These are phyloP conservation scores for Patella ulyssiponensis DNA, from an alignment of 2,888 invertebrate genomes.

Conservation along the genomic window DNA sequence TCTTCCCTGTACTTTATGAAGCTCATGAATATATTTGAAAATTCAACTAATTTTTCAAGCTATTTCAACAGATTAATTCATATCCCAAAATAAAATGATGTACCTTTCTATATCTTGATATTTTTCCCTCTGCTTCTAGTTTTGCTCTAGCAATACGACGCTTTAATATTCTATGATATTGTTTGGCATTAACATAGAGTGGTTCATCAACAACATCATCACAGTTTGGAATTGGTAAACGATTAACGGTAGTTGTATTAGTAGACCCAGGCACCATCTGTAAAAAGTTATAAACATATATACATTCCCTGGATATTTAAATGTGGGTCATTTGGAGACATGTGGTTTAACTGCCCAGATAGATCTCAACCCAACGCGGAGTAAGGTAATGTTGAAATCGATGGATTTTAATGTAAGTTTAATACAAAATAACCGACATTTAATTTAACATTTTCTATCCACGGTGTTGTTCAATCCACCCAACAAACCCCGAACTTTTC, in stretches of 20 bases:
- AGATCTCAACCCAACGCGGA: too few species aligned
- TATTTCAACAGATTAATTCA: neutral
- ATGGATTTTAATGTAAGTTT: too few species aligned
- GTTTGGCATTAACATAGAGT: constrained; percentile 97
- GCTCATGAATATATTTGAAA: neutral
- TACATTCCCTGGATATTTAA: too few species aligned
- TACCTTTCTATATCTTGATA: constrained; percentile 95
- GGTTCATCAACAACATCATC: constrained; percentile 84
- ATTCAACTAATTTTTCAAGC: neutral
- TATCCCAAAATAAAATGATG: constrained; percentile 13
- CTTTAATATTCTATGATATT: constrained; percentile 96
- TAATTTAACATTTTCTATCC: too few species aligned
- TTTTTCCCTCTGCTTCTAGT: constrained; percentile 93
- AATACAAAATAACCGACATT: too few species aligned
- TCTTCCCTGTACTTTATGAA: too few species aligned
- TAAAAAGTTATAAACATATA: neutral
- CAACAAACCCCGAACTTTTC: too few species aligned
- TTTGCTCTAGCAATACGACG: constrained; percentile 94
- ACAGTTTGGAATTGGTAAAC: constrained; percentile 25
- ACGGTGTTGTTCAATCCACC: too few species aligned
- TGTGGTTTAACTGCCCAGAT: too few species aligned
- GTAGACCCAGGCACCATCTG: constrained; percentile 42
- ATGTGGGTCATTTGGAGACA: too few species aligned
- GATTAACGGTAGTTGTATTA: constrained; percentile 33
- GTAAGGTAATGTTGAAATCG: too few species aligned